Evolutionary conservation across 2,797 vertebrate species (phyloP), one percentile per base, ranked within the genome.

Genomic region (Sebastes diaconus): DNA sequence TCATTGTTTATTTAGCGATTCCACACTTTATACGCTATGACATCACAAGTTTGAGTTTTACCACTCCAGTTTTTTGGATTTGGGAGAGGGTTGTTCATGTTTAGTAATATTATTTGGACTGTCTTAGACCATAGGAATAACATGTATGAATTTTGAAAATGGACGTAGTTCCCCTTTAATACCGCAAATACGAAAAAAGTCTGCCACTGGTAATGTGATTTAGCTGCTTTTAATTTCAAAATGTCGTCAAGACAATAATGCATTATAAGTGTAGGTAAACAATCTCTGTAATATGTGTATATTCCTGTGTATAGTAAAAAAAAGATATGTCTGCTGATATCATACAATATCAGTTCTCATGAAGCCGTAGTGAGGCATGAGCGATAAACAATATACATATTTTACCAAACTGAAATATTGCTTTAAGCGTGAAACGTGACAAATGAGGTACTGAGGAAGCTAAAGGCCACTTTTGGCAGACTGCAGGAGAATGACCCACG

Each of bases 361-460:
- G 20, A 81, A 54, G n/a, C 20, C 50, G 2, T 54, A 73, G 50
- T 74, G 69, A 81, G 75, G 22, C 77, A 46, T 65, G 59, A 83
- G 36, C 66, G 39, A 79, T 60, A 24, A 46, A 46, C 52, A 78
- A 74, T 80, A 68, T 77, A 73, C 58, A 84, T 73, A 54, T 85
- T 84, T 83, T 73, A 73, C 59, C 25, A 36, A 79, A 68, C 8
- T 50, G 34, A 85, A 83, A 67, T 63, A 79, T 87, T 42, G 54
- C 79, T 83, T 77, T 77, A 75, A 66, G 59, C 32, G 34, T 81
- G 71, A 88, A 90, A 89, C 11, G 25, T 93, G 85, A 95, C 90
- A 92, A 93, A 95, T 92, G 90, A 93, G 84, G 59, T 84, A 86
- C 61, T 66, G 73, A 88, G 75, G 80, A 89, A 90, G 80, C 90